Base-by-base conservation (phyloP, 2,888 invertebrate species). In the Ormyrus pomaceus region DNA sequence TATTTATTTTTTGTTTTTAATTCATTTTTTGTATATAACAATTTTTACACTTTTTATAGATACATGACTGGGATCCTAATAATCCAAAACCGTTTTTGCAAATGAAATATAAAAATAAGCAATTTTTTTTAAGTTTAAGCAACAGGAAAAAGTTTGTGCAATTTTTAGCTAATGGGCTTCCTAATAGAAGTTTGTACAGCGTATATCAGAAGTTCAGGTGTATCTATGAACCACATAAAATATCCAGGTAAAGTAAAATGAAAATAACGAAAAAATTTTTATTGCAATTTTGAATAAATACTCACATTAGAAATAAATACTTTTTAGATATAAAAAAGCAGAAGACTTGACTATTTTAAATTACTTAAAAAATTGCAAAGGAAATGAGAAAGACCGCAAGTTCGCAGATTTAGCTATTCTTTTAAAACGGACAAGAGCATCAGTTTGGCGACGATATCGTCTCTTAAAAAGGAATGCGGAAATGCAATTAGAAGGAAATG, bases 361-460 rank as follows among this genome's bases (percentile, higher is more conserved):
- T 19, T 84, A 86, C 7, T 81, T 89, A 7, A 84, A 86, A 74
- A 75, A 83, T 0, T 82, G 84, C 69, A 74, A 72, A 4, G 78
- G 34, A 8, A 80, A 88, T 50, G 75, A 82, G 7, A 85, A 61
- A 58, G 69, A 80, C 56, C 75, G 84, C 0, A 87, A 85, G 72
- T 88, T 86, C 78, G 64, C 85, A 2, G 87, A 87, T 58, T 81
- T 90, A 65, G 88, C 88, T 0, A 84, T 84, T 79, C 82, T 86
- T 59, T 84, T 90, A 56, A 86, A 86, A n/a, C 85, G 90, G 84
- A 88, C 87, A 0, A 85, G 89, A 79, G 84, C 85, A 11, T 89
- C 90, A 0, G 87, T 90, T 51, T 90, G 88, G 88, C 87, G 89
- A 10, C 85, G 90, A 73, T 88, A 88, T 70, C 69, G 77, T 72